A percentile compares a stretch with the other conserved stretches of the same genome.
These are phyloP conservation scores for Sus cebifrons DNA, from an alignment of 2,797 vertebrate genomes.

Conservation along the genomic window DNA sequence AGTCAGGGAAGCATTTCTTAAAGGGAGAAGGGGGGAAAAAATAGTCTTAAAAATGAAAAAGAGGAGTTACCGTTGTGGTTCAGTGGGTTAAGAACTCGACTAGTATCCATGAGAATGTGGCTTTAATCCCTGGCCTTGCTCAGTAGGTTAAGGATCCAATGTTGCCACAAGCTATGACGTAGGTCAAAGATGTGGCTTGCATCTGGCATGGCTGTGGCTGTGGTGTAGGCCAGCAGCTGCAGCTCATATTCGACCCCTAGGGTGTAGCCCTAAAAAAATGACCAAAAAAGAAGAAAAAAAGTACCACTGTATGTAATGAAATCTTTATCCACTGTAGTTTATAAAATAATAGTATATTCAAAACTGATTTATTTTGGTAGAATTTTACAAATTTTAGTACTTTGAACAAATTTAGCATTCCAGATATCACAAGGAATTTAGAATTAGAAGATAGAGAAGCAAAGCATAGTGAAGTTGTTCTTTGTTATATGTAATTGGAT, in stretches of 20 bases:
- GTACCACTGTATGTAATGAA: not conserved
- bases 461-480: constrained; percentile 29
- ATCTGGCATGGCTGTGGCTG: too few species aligned
- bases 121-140: too few species aligned
- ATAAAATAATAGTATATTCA: constrained; percentile 53
- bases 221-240: too few species aligned
- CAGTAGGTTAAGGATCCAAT: too few species aligned
- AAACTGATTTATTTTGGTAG: constrained; percentile 49
- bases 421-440: constrained; percentile 34
- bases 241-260: too few species aligned
- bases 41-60: too few species aligned
- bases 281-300: constrained; percentile 50
- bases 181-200: too few species aligned
- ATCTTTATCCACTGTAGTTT: constrained; percentile 11
- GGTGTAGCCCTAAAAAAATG: too few species aligned
- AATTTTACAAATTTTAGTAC: constrained; percentile 62
- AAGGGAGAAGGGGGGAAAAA: not conserved
- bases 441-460: not conserved
- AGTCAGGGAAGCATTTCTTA: constrained; percentile 61
- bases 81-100: too few species aligned
- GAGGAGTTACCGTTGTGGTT: too few species aligned
- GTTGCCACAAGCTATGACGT: too few species aligned
- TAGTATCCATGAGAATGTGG: too few species aligned
- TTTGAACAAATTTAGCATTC: constrained; percentile 52
- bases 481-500: constrained; percentile 45